Percentiles rank a stretch among this genome's conserved stretches.
Evolutionary conservation across 2,113 vertebrate species (phyloP).

Genomic region (Neopipo cinnamomea): DNA sequence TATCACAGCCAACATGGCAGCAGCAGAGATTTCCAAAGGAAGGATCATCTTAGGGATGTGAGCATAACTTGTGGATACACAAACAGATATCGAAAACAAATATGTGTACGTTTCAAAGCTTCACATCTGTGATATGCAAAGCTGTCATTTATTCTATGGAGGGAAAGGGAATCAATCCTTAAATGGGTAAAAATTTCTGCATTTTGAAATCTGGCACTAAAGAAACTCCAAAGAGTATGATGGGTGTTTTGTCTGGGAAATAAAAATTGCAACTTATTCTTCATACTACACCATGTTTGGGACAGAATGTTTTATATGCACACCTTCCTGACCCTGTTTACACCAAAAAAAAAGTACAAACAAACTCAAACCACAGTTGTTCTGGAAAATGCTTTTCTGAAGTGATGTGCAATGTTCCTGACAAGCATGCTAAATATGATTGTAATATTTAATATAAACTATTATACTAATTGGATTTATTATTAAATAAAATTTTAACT

Average conservation of each 20-base stretch:
- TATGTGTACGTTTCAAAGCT: accelerated
- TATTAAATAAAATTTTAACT: background rate
- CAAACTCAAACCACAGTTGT: background rate
- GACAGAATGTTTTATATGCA: background rate
- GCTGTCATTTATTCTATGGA: background rate
- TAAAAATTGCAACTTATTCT: background rate
- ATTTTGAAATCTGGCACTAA: background rate
- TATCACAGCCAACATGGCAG: background rate
- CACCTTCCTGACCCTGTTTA: accelerated
- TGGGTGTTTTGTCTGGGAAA: background rate
- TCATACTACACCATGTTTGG: background rate
- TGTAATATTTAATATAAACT: background rate
- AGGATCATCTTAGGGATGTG: background rate
- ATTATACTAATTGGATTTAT: background rate
- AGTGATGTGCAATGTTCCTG: background rate
- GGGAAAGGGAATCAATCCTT: background rate
- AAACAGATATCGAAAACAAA: background rate
- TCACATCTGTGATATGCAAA: background rate
- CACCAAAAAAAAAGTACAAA: background rate
- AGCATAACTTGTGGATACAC: background rate
- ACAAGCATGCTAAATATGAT: background rate
- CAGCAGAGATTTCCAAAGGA: background rate
- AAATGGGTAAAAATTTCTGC: background rate
- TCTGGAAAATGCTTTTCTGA: background rate
- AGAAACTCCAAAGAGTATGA: background rate